Evolutionary conservation across 2,113 vertebrate genomes (phyloP).

Genomic region (Phyllopteryx taeniolatus): DNA sequence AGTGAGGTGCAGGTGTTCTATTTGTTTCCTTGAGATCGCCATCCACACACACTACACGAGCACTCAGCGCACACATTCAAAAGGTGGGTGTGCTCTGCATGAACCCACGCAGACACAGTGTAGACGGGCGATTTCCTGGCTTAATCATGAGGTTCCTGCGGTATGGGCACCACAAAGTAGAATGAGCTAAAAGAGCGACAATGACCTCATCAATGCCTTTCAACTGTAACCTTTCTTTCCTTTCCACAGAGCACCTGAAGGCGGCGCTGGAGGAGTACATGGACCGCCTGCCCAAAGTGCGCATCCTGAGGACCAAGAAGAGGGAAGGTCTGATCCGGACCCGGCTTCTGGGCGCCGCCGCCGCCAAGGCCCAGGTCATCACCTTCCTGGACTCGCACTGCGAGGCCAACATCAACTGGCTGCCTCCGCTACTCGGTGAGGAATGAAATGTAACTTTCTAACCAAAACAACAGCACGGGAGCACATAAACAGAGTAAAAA

Average conservation of each 20-base stretch:
- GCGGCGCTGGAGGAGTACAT: conserved; percentile 89
- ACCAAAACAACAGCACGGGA: neutral
- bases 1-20: too few species aligned
- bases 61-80: too few species aligned
- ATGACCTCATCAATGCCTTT: neutral
- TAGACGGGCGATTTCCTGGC: too few species aligned
- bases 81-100: too few species aligned
- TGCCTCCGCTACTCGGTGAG: conserved; percentile 89
- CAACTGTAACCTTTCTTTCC: neutral
- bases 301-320: conserved; percentile 89
- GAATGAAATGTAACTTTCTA: neutral
- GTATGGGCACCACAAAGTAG: too few species aligned
- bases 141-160: too few species aligned
- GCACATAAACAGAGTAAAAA: too few species aligned
- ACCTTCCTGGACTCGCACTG: conserved; percentile 98
- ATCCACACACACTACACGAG: too few species aligned
- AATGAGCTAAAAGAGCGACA: neutral
- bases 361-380: conserved; percentile 87
- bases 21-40: too few species aligned
- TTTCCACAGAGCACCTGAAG: conserved; percentile 80
- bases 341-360: conserved; percentile 85
- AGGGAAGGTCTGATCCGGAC: conserved; percentile 93
- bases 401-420: conserved; percentile 96
- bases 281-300: conserved; percentile 84
- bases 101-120: too few species aligned